Conservation (phyloP, 2,888 invertebrate genomes). For the Heliconius erato region DNA sequence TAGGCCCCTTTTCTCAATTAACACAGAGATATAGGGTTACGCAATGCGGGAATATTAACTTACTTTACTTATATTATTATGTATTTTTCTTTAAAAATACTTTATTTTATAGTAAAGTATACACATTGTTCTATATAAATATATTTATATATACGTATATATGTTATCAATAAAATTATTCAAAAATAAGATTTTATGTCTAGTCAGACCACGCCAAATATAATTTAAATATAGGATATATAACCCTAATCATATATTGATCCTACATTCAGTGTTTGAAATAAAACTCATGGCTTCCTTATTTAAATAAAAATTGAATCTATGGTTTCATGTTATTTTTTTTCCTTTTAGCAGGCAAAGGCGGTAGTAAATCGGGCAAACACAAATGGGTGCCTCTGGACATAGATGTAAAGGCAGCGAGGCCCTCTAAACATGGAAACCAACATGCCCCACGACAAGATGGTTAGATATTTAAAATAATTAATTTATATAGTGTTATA, state of each 20-base stretch:
- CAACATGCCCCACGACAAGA: constrained; percentile 70
- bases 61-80: not conserved
- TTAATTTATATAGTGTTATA: not conserved
- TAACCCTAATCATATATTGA: too few species aligned
- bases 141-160: too few species aligned
- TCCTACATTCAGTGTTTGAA: too few species aligned
- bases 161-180: too few species aligned
- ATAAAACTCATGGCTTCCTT: too few species aligned
- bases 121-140: not conserved
- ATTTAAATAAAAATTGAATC: too few species aligned
- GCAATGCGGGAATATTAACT: constrained; percentile 61
- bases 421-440: constrained; percentile 87
- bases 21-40: constrained; percentile 65
- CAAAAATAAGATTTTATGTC: too few species aligned
- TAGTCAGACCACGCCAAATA: too few species aligned
- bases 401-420: constrained; percentile 91
- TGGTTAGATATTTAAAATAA: constrained; percentile 50
- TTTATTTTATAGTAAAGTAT: not conserved
- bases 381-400: constrained; percentile 97
- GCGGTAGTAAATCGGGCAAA: constrained; percentile 76
- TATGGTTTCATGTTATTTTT: not conserved
- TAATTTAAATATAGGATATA: too few species aligned
- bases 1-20: constrained; percentile 62
- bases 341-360: constrained; percentile 70
- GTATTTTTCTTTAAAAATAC: constrained; percentile 12